A percentile compares a stretch with the other conserved stretches of the same genome.
phyloP scores from a whole-genome alignment of 2,888 invertebrate genomes.

The Polylopha cassiicola region DNA sequence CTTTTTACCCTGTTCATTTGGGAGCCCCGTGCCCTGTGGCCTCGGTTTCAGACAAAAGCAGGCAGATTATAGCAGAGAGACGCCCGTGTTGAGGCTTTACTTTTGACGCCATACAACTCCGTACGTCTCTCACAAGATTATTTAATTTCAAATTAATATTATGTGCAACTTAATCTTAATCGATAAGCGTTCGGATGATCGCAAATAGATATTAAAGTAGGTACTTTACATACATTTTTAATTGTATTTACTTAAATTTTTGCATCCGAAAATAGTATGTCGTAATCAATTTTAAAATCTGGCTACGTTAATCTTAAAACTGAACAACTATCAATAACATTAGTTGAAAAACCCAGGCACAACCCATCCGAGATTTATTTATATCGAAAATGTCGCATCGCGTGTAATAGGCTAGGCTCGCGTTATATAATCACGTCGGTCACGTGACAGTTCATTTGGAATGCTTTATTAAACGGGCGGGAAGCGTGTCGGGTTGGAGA shows the following conservation, averaged over 20 bases:
- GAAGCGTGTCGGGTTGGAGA: conserved; percentile 42
- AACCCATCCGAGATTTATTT: conserved; percentile 17
- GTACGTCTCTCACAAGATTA: conserved; percentile 70
- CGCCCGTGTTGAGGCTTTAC: conserved; percentile 75
- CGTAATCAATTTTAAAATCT: conserved; percentile 19
- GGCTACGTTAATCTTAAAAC: conserved; percentile 12
- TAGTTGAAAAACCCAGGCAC: conserved; percentile 10
- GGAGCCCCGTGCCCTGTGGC: conserved; percentile 66
- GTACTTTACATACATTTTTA: too few relatives aligned
- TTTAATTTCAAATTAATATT: conserved; percentile 8
- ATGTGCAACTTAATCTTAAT: conserved; percentile 1
- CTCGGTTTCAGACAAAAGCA: conserved; percentile 73
- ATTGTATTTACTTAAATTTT: too few relatives aligned
- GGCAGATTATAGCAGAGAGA: conserved; percentile 65
- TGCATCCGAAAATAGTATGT: conserved; percentile 9
- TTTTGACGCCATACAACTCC: conserved; percentile 72
- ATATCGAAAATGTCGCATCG: conserved; percentile 19
- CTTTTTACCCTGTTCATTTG: conserved; percentile 67
- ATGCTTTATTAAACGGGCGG: conserved; percentile 57
- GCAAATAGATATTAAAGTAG: too few relatives aligned
- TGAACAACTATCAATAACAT: conserved; percentile 8
- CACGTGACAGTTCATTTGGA: conserved; percentile 57
- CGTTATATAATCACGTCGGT: conserved; percentile 35
- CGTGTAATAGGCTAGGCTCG: conserved; percentile 7
- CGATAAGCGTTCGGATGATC: too few relatives aligned